Base-by-base conservation (phyloP, 2,888 invertebrate genomes). In the Schrankia costaestrigalis region DNA sequence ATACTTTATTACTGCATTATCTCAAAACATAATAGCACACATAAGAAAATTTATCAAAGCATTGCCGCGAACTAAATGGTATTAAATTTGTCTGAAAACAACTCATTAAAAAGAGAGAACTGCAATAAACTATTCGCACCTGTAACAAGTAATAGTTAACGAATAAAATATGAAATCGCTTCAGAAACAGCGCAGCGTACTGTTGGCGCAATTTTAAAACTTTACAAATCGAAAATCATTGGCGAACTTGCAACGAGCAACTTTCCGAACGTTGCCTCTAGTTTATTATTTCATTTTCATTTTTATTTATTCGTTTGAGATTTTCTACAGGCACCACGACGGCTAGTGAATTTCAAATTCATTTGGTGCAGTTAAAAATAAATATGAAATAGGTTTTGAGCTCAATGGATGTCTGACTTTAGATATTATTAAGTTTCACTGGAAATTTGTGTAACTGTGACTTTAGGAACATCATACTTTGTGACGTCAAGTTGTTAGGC, bases 211-310 rank as follows among this genome's bases (percentile, higher is more conserved):
- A 52, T 55, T 56, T 57, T 47, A 50, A 57, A 57, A 57, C 55
- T 57, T 55, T 37, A 45, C 43, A 55, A 57, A 57, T 57, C 43
- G 55, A 52, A 52, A 57, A 57, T 57, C 55, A 57, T 50, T 46
- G 55, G 46, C 41, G 40, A 47, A 55, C 49, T 57, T 49, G 30
- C 26, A 23, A 36, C 56, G 46, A 39, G 35, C 42, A 49, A 54
- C 38, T 55, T 47, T 21, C 44, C 18, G 47, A 38, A 44, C 50
- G 38, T 40, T 44, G 37, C 45, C 27, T 30, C 38, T 34, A 54
- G 48, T 60, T 60, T 63, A 60, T 65, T 59, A 63, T 64, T 64
- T 60, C 48, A 62, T 60, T 62, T 56, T 50, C 30, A 55, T 56
- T 51, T 59, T 50, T 63, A 61, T 64, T 64, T 64, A 66, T 62